Evolutionary conservation across 2,113 vertebrate genomes (phyloP), one percentile per base, ranked within the genome.

Genomic region (Macrotus californicus): DNA sequence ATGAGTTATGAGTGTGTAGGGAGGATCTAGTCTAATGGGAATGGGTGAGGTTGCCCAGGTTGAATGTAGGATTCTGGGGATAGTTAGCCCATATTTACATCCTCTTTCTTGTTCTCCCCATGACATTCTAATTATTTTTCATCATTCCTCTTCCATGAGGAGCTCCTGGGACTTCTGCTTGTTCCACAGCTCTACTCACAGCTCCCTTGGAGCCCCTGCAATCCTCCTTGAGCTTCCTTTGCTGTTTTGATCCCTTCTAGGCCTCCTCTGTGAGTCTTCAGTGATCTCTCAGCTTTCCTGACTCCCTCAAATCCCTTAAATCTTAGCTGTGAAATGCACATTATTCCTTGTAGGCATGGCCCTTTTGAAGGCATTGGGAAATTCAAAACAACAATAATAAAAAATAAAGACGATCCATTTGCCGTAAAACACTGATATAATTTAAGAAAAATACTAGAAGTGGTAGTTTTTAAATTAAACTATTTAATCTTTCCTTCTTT

Each of bases 191-290:
- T 98, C 96, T 95, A 98, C 84, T 96, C 94, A 84, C 93, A 97
- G 95, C 92, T 96, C 82, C 67, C 64, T 22, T 18, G 96, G 95
- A 97, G 89, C 95, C 77, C 86, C 89, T 92, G 5, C 76, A 97
- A 97, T 98, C 97, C 94, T 96, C 75, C 67, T 52, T 97, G 97
- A 98, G 98, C 96, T 94, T 97, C 91, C 95, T 97, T 96, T 97
- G 91, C 97, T 96, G 73, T 50, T 95, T 87, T 97, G 96, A 98
- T 98, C 96, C 96, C 56, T 97, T 93, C 92, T 96, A 59, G 66
- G 91, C 69, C 90, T 97, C 96, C 94, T 75, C 54, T 97, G 96
- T 95, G 97, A 96, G 96, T 96, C 84, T 98, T 92, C 90, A 98
- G 97, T 96, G 97, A 98, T 92, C 70, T 96, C 90, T 98, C 85